Conservation (phyloP, 2,797 vertebrate genomes). For the Gallirallus australis region DNA sequence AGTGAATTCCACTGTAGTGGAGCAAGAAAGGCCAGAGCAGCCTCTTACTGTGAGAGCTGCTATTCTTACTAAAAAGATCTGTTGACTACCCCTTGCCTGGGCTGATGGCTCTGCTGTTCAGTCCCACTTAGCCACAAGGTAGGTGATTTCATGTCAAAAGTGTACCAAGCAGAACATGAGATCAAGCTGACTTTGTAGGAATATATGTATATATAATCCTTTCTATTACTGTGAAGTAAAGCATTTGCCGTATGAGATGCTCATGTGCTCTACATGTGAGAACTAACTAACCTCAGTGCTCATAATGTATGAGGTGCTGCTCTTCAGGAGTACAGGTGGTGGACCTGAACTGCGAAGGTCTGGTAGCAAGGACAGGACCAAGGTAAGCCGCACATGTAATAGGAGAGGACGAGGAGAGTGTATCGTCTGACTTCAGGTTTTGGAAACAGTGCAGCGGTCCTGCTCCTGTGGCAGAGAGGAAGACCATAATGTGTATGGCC, state of each 20-base stretch:
- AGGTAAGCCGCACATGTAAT: not conserved
- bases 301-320: not conserved
- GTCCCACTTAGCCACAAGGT: not conserved
- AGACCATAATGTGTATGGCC: fast-evolving
- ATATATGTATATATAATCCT: not conserved
- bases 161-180: not conserved
- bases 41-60: not conserved
- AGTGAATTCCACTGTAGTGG: not conserved
- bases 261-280: not conserved
- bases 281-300: not conserved
- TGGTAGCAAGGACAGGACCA: not conserved
- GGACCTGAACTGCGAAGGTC: not conserved
- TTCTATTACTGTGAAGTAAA: not conserved
- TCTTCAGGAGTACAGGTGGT: not conserved
- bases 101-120: not conserved
- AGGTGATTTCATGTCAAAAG: not conserved
- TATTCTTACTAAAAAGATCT: not conserved
- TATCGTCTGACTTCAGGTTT: not conserved
- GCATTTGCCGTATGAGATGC: not conserved
- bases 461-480: not conserved
- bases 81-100: not conserved
- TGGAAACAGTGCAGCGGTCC: not conserved
- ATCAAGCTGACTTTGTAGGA: not conserved
- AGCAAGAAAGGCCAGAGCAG: not conserved
- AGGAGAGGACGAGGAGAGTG: not conserved